Evolutionary conservation across 2,113 vertebrate species (phyloP), one percentile per base, ranked within the genome.

Genomic region (Brachyistius frenatus): DNA sequence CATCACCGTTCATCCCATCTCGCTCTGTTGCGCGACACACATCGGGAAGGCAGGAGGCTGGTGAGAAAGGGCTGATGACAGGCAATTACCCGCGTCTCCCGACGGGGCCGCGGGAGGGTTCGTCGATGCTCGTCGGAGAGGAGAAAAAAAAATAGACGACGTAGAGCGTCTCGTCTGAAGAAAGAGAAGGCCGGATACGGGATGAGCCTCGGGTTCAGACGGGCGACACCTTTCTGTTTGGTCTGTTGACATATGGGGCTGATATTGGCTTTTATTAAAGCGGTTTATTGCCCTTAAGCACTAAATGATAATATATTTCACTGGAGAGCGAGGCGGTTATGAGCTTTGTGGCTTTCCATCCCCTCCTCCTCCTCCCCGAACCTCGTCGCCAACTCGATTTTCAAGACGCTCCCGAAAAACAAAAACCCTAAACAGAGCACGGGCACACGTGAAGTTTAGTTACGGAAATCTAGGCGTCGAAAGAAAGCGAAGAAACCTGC

Each of bases 81-180:
- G 60, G 74, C 66, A 81, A 83, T 86, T 81, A 82, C 73, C 62
- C 36, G 14, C 39, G 66, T 63, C 37, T 63, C 77, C 76, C 66
- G 23, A 36, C n/a, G 66, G 72, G 63, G 16, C 32, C 31, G 33
- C 2, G 11, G 33, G 35, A 39, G 36, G 46, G 7, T 68, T 69
- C 79, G 76, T 83, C 49, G 47, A 53, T 14, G 32, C 33, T 16
- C 1, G 1, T 35, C 35, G 46, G 41, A 5, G n/a, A 6, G 41
- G 46, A 16, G 10, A n/a, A 35, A 37, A 55, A 67, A 53, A 78
- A 47, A 11, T n/a, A 46, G 7, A 3, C 7, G 9, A 73, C 23
- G 7, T 56, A 54, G 63, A 75, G 61, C 36, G 31, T 57, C 44
- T 73, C 44, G 70, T 66, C 16, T 36, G 23, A 53, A 60, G 9